Conservation (phyloP, 1,140 invertebrate species). For the Ladona fulva region DNA sequence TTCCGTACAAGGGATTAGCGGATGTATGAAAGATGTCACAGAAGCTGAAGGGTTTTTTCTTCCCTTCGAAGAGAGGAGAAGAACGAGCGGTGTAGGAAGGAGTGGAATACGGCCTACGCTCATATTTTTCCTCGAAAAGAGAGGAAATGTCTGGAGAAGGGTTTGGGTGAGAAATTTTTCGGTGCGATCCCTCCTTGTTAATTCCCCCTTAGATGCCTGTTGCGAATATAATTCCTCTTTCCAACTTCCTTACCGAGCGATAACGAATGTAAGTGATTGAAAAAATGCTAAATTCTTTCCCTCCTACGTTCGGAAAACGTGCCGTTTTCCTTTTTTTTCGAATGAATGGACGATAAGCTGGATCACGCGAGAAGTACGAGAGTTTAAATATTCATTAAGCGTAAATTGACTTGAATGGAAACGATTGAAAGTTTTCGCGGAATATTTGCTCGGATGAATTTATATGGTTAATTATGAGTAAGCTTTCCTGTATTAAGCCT, state of each 20-base stretch:
- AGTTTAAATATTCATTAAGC: too few species aligned
- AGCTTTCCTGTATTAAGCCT: too few species aligned
- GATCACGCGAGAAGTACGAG: neutral
- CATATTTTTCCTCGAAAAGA: neutral
- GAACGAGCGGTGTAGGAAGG: too few species aligned
- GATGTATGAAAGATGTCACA: constrained; percentile 13
- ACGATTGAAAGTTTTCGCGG: too few species aligned
- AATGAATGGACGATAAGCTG: too few species aligned
- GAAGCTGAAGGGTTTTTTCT: neutral
- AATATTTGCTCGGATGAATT: neutral
- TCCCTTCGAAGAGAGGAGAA: neutral
- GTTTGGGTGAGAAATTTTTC: neutral
- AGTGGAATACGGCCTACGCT: too few species aligned
- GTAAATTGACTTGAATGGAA: too few species aligned
- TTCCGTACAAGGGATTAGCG: constrained; percentile 30
- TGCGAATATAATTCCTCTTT: neutral
- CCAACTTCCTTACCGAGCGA: neutral
- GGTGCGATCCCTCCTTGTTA: neutral
- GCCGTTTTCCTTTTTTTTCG: too few species aligned
- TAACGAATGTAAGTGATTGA: neutral
- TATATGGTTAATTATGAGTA: neutral
- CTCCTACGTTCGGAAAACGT: neutral
- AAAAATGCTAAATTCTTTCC: neutral
- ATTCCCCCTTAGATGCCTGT: neutral
- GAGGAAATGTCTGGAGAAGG: neutral